Evolutionary conservation across 1,140 invertebrate genomes (phyloP).

Genomic region (Brachystomella parvula): DNA sequence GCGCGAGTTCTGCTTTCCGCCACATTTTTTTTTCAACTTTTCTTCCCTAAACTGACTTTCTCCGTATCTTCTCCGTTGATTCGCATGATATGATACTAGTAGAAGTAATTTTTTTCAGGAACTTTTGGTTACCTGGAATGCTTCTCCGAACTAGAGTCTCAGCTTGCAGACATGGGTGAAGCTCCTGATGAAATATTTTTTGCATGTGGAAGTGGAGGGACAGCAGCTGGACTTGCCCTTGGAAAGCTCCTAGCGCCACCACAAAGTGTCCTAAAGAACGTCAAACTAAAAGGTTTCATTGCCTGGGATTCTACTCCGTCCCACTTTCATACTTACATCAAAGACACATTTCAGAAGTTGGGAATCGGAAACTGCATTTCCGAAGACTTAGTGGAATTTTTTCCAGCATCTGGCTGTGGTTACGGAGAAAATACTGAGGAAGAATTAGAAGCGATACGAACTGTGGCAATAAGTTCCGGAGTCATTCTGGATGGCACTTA

Average conservation of each 20-base stretch:
- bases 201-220: conserved; percentile 15
- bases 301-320: conserved; percentile 3
- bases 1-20: too few relatives aligned
- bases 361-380: not conserved
- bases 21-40: too few relatives aligned
- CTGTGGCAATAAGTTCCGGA: not conserved
- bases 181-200: conserved; percentile 11
- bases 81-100: too few relatives aligned
- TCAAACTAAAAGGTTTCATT: conserved; percentile 13
- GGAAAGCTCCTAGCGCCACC: conserved; percentile 5
- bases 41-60: too few relatives aligned
- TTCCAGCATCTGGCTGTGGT: not conserved
- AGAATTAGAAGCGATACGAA: not conserved
- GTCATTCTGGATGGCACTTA: not conserved
- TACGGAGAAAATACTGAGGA: not conserved
- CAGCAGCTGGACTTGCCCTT: conserved; percentile 10
- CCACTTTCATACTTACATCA: conserved; percentile 2
- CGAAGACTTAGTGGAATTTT: not conserved
- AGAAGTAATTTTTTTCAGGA: not conserved
- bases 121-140: conserved; percentile 13
- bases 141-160: conserved; percentile 5
- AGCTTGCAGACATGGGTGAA: not conserved
- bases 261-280: not conserved
- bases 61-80: too few relatives aligned
- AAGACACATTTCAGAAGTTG: not conserved